Conservation (phyloP, 1,140 invertebrate species). For the Tribolium madens region DNA sequence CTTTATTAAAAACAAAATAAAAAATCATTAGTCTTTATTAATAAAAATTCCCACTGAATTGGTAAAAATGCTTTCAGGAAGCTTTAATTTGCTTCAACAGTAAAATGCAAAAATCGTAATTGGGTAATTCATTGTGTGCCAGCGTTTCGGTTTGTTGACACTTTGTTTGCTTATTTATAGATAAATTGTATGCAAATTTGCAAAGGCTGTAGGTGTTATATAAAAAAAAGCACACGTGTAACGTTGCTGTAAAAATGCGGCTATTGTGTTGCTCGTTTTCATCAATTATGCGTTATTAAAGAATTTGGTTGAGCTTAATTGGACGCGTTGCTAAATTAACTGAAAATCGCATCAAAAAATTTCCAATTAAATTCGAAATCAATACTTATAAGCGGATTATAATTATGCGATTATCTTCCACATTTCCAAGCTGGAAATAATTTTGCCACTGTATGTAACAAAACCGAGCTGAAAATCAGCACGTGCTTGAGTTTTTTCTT, state of each 20-base stretch:
- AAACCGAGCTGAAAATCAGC: conserved; percentile 14
- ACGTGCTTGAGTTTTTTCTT: conserved; percentile 1
- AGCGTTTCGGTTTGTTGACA: not conserved
- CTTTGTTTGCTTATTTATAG: not conserved
- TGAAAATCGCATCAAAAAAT: not conserved
- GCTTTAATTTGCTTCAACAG: no score
- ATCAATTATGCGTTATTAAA: not conserved
- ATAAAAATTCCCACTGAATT: no score
- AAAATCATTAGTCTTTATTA: no score
- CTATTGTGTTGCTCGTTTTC: not conserved
- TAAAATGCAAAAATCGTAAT: not conserved
- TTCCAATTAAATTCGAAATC: not conserved
- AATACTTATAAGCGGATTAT: not conserved
- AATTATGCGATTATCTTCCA: not conserved
- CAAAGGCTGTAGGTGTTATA: not conserved
- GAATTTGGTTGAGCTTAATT: not conserved
- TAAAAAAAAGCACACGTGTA: not conserved
- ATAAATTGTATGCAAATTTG: not conserved
- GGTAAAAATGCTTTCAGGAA: no score
- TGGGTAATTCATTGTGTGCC: no score
- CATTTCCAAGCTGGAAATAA: not conserved
- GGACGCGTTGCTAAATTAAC: not conserved
- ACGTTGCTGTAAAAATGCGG: not conserved
- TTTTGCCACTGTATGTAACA: not conserved
- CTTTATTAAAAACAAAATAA: no score